A percentile compares a stretch with the other conserved stretches of the same genome.
Conservation (phyloP, 1,140 invertebrate genomes). For the Drosophila elegans region DNA sequence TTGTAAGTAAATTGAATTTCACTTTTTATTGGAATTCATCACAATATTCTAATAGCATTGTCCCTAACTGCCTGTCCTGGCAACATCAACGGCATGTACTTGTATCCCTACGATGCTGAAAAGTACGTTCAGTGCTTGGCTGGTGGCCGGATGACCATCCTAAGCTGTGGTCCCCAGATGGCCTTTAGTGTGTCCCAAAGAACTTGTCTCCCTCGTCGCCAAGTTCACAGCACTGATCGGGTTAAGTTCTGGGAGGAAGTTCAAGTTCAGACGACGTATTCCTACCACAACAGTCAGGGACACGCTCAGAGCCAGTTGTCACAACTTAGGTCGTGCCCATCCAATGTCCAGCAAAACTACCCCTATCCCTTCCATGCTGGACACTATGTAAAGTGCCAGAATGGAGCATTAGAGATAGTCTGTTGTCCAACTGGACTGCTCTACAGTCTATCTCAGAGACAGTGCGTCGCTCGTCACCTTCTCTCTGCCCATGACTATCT, state of each 20-base stretch:
- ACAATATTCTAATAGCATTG: conserved; percentile 36
- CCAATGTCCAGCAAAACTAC: conserved; percentile 42
- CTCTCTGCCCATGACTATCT: conserved; percentile 56
- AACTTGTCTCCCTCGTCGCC: conserved; percentile 19
- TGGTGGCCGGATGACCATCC: conserved; percentile 46
- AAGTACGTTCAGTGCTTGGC: conserved; percentile 63
- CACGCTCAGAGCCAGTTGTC: conserved; percentile 17
- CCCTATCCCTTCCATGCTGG: conserved; percentile 72
- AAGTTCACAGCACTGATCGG: conserved; percentile 28
- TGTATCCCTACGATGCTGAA: conserved; percentile 75
- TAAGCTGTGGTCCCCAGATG: conserved; percentile 42
- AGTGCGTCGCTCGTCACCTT: conserved; percentile 26
- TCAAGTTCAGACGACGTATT: conserved; percentile 25
- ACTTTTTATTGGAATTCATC: background rate
- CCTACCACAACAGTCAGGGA: conserved; percentile 23
- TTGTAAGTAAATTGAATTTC: conserved; percentile 60
- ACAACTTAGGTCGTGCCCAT: conserved; percentile 46
- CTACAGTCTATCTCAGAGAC: conserved; percentile 58
- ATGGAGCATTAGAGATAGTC: conserved; percentile 58
- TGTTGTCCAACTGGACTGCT: conserved; percentile 48
- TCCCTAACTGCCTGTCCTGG: conserved; percentile 52
- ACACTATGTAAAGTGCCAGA: conserved; percentile 61
- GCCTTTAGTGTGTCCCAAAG: conserved; percentile 56
- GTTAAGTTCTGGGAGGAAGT: conserved; percentile 49
- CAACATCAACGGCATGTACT: conserved; percentile 55